Conservation (phyloP, 2,888 invertebrate genomes). For the Cheilosia vernalis region DNA sequence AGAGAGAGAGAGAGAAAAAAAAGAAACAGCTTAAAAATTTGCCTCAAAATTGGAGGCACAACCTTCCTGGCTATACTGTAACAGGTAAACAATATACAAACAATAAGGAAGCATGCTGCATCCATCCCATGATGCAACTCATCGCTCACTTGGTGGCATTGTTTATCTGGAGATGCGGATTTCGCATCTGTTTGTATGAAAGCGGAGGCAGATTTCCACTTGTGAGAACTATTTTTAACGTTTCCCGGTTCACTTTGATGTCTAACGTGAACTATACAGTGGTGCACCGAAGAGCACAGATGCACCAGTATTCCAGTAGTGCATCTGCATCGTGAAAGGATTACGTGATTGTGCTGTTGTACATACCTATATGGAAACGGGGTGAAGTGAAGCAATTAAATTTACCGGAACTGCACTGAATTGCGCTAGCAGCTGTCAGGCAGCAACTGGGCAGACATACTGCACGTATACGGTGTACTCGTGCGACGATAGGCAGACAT, state of each 20-base stretch:
- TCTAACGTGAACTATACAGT: slow-evolving; percentile 24
- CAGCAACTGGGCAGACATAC: background rate
- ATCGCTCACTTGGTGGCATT: slow-evolving; percentile 36
- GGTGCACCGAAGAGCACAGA: slow-evolving; percentile 2
- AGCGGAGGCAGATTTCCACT: slow-evolving; percentile 21
- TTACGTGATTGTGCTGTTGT: slow-evolving; percentile 24
- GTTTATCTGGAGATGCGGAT: slow-evolving; percentile 16
- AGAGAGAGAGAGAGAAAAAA: background rate
- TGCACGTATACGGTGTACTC: background rate
- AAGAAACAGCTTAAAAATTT: background rate
- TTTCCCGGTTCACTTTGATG: slow-evolving; percentile 64
- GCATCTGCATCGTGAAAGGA: slow-evolving; percentile 48
- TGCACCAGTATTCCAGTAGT: slow-evolving; percentile 27
- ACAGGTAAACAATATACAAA: background rate
- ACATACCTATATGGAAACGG: background rate
- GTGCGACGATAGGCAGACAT: background rate
- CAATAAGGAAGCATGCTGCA: slow-evolving; percentile 24
- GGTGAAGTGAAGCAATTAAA: slow-evolving; percentile 65
- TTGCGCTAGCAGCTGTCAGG: slow-evolving; percentile 53
- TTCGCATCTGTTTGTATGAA: slow-evolving; percentile 1
- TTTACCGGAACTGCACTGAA: slow-evolving; percentile 67
- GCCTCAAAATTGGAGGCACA: slow-evolving; percentile 5
- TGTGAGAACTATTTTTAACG: slow-evolving; percentile 52
- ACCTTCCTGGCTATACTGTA: background rate
- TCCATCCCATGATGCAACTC: slow-evolving; percentile 10